These are phyloP conservation scores for Agrochola lychnidis DNA, from an alignment of 2,888 invertebrate genomes.

Conservation along the genomic window DNA sequence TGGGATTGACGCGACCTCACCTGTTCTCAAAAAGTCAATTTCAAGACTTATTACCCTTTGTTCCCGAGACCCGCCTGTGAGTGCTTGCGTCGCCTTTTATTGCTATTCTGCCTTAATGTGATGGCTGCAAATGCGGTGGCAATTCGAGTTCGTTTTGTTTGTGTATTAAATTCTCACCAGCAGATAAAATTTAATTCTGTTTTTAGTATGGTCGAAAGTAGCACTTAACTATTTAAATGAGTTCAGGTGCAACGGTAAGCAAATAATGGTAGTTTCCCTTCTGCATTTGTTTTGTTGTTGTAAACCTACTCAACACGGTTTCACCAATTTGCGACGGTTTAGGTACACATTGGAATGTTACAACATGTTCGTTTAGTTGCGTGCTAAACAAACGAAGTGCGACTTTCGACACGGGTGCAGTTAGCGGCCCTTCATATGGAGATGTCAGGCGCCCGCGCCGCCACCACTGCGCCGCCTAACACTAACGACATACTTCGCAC, in stretches of 20 bases:
- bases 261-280: slow-evolving; percentile 64
- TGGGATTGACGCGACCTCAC: slow-evolving; percentile 82
- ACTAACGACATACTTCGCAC: slow-evolving; percentile 78
- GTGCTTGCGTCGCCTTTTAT: slow-evolving; percentile 78
- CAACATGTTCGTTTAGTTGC: slow-evolving; percentile 81
- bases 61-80: slow-evolving; percentile 79
- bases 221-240: slow-evolving; percentile 32
- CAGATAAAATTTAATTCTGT: slow-evolving; percentile 42
- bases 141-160: slow-evolving; percentile 71
- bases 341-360: slow-evolving; percentile 76
- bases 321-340: slow-evolving; percentile 84
- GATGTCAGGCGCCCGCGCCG: slow-evolving; percentile 71
- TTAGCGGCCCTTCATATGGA: slow-evolving; percentile 84
- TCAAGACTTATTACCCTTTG: slow-evolving; percentile 87
- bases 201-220: slow-evolving; percentile 35
- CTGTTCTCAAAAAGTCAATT: slow-evolving; percentile 85
- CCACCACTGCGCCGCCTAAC: slow-evolving; percentile 50
- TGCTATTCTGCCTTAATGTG: slow-evolving; percentile 78
- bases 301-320: slow-evolving; percentile 76
- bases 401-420: slow-evolving; percentile 83
- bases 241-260: slow-evolving; percentile 28
- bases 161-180: slow-evolving; percentile 54
- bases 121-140: slow-evolving; percentile 75
- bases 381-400: slow-evolving; percentile 84
- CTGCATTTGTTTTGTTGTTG: slow-evolving; percentile 71